Percentiles rank a stretch among this genome's conserved stretches.
Conservation (phyloP, 2,113 vertebrate species). For the Gallinago paraguaiae region DNA sequence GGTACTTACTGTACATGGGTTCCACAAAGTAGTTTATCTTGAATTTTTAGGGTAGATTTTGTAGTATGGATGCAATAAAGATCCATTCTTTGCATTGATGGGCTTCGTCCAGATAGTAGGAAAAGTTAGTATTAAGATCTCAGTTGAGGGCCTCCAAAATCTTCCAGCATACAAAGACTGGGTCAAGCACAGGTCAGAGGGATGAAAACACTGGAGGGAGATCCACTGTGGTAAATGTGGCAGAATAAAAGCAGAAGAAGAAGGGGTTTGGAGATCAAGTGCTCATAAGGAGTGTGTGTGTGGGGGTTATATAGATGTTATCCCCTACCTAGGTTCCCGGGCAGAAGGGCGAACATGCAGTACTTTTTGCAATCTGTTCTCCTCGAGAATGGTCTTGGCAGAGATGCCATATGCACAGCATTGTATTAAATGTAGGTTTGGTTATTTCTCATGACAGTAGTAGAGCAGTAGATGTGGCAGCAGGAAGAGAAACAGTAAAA, state of each 20-base stretch:
- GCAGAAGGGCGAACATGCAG: background rate
- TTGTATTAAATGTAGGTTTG: constrained; percentile 3
- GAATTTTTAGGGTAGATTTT: background rate
- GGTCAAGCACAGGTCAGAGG: background rate
- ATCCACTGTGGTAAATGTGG: background rate
- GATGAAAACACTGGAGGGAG: background rate
- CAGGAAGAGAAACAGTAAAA: background rate
- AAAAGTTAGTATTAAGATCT: background rate
- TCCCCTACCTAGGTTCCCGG: background rate
- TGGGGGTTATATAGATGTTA: background rate
- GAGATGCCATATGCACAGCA: background rate
- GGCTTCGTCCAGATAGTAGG: background rate
- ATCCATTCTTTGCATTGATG: background rate
- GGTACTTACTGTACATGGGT: fast-evolving
- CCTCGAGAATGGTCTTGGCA: background rate
- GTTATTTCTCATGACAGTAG: background rate
- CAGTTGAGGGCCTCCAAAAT: background rate
- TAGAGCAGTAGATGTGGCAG: background rate
- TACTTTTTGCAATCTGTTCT: background rate
- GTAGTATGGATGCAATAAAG: background rate
- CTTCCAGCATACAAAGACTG: background rate
- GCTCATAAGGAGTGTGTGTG: background rate
- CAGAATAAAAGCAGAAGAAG: background rate
- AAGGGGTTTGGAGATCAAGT: background rate
- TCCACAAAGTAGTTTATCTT: background rate